These are phyloP conservation scores for Gonioctena quinquepunctata DNA, from an alignment of 1,140 invertebrate species.

Conservation along the genomic window DNA sequence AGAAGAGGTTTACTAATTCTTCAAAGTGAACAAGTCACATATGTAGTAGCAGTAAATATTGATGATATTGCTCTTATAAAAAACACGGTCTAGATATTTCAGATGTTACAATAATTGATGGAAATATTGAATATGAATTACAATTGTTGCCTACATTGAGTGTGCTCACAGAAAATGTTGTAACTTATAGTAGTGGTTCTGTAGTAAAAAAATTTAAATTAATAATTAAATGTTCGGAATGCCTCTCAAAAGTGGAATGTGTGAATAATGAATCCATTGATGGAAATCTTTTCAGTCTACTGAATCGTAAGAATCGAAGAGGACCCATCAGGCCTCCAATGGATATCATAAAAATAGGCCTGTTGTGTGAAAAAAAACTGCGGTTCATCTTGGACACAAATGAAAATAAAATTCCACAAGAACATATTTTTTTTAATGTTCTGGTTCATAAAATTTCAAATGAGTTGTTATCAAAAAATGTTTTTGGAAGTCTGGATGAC, in stretches of 20 bases:
- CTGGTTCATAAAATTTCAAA: background rate
- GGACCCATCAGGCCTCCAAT: background rate
- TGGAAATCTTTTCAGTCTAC: background rate
- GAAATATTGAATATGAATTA: background rate
- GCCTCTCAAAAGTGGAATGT: background rate
- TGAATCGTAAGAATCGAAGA: background rate
- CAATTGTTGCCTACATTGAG: background rate
- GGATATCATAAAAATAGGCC: background rate
- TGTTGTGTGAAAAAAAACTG: background rate
- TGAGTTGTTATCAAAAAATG: background rate
- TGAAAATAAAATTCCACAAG: background rate
- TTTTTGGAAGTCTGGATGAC: background rate
- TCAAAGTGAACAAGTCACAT: too few species aligned
- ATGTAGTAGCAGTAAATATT: background rate
- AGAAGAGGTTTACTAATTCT: too few species aligned
- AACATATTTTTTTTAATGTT: background rate
- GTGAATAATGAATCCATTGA: background rate
- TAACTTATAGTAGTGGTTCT: background rate
- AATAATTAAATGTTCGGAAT: background rate
- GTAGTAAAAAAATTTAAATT: background rate
- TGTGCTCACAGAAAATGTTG: background rate
- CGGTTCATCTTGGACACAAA: background rate
- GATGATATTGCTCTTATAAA: background rate
- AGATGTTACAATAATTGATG: background rate
- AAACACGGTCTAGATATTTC: background rate